Evolutionary conservation across 2,113 vertebrate species (phyloP).

Genomic region (Cariama cristata): DNA sequence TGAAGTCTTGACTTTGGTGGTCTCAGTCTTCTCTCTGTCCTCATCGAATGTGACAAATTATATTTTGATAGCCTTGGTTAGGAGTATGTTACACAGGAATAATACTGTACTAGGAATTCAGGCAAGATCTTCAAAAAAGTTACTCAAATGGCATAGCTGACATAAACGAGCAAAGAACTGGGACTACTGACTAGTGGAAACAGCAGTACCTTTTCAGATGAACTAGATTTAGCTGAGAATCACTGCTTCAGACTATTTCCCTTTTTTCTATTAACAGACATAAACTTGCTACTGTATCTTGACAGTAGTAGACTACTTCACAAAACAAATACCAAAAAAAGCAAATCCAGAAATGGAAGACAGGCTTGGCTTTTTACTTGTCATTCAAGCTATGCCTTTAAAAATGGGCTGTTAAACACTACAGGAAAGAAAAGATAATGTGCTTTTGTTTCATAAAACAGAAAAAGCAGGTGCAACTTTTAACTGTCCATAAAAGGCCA

Average conservation of each 20-base stretch:
- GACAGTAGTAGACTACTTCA: neutral
- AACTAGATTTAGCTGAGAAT: neutral
- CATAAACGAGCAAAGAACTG: neutral
- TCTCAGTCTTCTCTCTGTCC: neutral
- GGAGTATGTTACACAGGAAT: neutral
- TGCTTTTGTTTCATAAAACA: neutral
- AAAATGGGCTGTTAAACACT: neutral
- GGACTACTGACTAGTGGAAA: neutral
- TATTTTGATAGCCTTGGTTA: neutral
- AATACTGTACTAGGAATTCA: neutral
- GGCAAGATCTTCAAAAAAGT: neutral
- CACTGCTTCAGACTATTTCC: neutral
- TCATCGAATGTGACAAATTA: neutral
- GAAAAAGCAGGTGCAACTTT: neutral
- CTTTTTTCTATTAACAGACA: neutral
- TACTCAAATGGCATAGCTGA: neutral
- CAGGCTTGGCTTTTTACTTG: neutral
- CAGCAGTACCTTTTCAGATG: neutral
- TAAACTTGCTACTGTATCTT: neutral
- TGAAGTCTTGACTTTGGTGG: neutral
- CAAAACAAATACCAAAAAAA: neutral
- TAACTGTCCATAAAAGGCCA: slow-evolving; percentile 39
- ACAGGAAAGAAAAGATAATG: neutral
- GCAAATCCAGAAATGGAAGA: neutral
- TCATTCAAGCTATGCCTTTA: neutral